Conservation (phyloP, 1,140 invertebrate species). For the Neoseiulus cucumeris region DNA sequence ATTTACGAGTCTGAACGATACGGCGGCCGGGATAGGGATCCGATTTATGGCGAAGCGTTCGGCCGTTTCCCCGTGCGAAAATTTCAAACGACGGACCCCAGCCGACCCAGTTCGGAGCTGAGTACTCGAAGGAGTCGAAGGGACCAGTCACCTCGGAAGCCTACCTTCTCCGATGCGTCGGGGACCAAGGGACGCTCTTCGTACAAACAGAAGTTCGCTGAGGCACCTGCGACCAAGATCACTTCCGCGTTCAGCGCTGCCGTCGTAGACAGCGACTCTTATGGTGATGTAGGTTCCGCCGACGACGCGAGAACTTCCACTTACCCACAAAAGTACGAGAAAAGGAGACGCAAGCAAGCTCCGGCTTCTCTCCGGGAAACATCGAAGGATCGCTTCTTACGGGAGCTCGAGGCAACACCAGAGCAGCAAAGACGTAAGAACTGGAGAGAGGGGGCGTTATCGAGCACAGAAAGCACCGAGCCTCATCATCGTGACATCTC, state of each 20-base stretch:
- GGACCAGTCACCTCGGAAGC: background rate
- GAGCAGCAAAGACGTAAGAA: background rate
- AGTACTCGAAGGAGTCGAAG: background rate
- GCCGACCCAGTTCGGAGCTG: background rate
- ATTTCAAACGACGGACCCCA: background rate
- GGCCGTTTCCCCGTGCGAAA: background rate
- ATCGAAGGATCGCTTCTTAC: background rate
- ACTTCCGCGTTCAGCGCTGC: constrained; percentile 1
- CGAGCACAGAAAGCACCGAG: background rate
- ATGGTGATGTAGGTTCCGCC: background rate
- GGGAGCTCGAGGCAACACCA: background rate
- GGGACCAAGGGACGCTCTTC: background rate
- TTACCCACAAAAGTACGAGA: background rate
- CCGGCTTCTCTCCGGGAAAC: background rate
- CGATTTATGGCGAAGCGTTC: background rate
- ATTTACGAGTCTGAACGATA: constrained; percentile 5
- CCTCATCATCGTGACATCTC: background rate
- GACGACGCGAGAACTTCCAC: background rate
- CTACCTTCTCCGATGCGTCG: background rate
- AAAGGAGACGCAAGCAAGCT: background rate
- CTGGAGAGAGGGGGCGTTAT: background rate
- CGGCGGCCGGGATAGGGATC: background rate
- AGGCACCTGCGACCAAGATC: background rate
- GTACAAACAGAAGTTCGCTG: background rate
- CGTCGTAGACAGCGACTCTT: background rate